Base-by-base conservation (phyloP, 1,140 invertebrate species). In the Triops cancriformis region DNA sequence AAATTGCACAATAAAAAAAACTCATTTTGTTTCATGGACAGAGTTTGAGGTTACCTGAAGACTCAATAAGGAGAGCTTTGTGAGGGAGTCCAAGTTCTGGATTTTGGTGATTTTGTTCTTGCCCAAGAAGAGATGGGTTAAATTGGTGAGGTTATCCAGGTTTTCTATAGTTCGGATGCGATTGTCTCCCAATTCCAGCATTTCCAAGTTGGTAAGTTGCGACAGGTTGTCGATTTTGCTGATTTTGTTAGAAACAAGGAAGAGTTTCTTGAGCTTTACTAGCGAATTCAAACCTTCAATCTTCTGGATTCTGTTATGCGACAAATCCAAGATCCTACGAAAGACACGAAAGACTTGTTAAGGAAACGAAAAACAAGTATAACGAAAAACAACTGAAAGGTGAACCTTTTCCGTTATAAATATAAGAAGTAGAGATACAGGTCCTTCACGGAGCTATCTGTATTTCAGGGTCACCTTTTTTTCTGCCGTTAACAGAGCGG, bases 91-190 rank as follows among this genome's bases (percentile, higher is more conserved):
- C 14, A 99, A 83, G 83, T 97, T 95, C 83, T 96, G 87, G 72
- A 99, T 91, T 86, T 93, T 93, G 0, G 87, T 87, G 76, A 99
- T 96, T 88, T 98, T 99, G 84, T 99, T 99, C 84, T 98, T 99
- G 0, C 97, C 97, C 73, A 99, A 85, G 85, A 91, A 97, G 1
- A 98, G 85, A 82, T 91, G 89, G 26, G 88, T 90, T 26, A 98
- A 85, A 81, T 91, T 91, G 18, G 86, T 86, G 28, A 97, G 84
- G 23, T 88, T 89, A 31, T 93, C 89, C 9, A 97, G 84, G 86
- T 97, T 95, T 84, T 94, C 91, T 80, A 98, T 95, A 83, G 89
- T 90, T 82, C 94, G 87, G 80, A 98, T 93, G 85, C 91, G 93
- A 85, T 99, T 99, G 81, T 98, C 95, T 0, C 98, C 98, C 42